Base-by-base conservation (phyloP, 2,888 invertebrate species). In the Odontocerum albicorne region DNA sequence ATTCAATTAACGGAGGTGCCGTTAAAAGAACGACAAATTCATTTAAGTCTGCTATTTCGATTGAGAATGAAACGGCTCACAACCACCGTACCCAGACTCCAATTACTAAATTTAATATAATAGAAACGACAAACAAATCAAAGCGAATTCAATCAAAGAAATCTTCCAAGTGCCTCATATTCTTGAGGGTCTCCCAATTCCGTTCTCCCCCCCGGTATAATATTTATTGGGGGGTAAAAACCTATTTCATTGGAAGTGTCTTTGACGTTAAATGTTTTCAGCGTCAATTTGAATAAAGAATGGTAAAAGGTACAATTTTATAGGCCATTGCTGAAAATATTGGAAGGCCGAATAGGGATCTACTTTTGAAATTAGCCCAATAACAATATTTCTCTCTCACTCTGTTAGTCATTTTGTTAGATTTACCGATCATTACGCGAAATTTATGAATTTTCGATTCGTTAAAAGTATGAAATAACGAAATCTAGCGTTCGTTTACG, bases 251-350 rank as follows among this genome's bases (percentile, higher is more conserved):
- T 20, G 13, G 15, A 46, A 35, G 19, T 35, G 33, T 46, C 35
- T 21, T 27, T 12, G 46, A 35, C 27, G 10, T 46, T 46, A 33
- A 17, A 46, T 21, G 35, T 46, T 20, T 19, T 32, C 46, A 27
- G 27, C 27, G 44, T 44, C 44, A 15, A 19, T 46, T 35, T 46
- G 46, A n/a, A 17, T 35, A 46, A 35, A 13, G 35, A 44, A 20
- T 32, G 15, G 12, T 15, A 20, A 32, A 31, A 20, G 35, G 35
- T 17, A 17, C 20, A 19, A 17, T 20, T 46, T 46, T 35, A 46
- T 46, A 21, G 21, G 32, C 46, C 46, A 46, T 46, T 46, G 12
- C 46, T 16, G 17, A 35, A 21, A 32, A 46, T 33, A 46, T 46
- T 33, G 32, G 20, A 15, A 15, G 15, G 19, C 20, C 4, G 35